Evolutionary conservation across 2,888 invertebrate genomes (phyloP).

Genomic region (Cataglyphis albicans): DNA sequence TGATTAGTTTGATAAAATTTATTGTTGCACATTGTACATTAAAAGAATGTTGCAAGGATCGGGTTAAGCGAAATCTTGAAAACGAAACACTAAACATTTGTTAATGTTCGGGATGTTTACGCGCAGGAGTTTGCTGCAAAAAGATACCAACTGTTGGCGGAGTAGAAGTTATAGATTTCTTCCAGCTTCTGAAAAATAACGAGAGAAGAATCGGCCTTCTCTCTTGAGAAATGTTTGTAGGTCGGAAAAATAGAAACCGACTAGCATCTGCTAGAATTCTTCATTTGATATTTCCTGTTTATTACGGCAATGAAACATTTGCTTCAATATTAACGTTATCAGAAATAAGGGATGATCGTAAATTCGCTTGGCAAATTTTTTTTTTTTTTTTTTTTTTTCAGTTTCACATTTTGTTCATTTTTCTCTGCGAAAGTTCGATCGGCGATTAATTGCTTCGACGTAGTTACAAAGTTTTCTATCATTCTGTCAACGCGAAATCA

Average conservation of each 20-base stretch:
- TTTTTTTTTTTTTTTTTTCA: background rate
- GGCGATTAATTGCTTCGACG: background rate
- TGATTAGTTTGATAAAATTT: slow-evolving; percentile 26
- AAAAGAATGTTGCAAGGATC: slow-evolving; percentile 14
- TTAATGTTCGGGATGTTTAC: slow-evolving; percentile 44
- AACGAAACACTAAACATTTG: slow-evolving; percentile 40
- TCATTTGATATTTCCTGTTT: slow-evolving; percentile 3
- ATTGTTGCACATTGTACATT: background rate
- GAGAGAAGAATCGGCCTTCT: slow-evolving; percentile 35
- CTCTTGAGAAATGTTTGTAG: slow-evolving; percentile 40
- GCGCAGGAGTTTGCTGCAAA: slow-evolving; percentile 36
- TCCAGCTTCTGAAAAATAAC: slow-evolving; percentile 34
- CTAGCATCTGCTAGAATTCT: background rate
- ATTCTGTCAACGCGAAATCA: slow-evolving; percentile 8
- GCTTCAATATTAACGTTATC: background rate
- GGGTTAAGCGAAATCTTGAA: slow-evolving; percentile 17
- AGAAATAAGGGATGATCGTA: background rate
- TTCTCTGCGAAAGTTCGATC: background rate
- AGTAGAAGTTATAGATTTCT: slow-evolving; percentile 39
- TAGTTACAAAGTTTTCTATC: background rate
- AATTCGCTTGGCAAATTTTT: background rate
- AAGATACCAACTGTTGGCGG: background rate
- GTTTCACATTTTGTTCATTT: background rate
- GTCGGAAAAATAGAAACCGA: slow-evolving; percentile 33
- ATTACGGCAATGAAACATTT: slow-evolving; percentile 13